These are phyloP conservation scores for Galago senegalensis DNA, from an alignment of 2,797 vertebrate species.

Conservation along the genomic window DNA sequence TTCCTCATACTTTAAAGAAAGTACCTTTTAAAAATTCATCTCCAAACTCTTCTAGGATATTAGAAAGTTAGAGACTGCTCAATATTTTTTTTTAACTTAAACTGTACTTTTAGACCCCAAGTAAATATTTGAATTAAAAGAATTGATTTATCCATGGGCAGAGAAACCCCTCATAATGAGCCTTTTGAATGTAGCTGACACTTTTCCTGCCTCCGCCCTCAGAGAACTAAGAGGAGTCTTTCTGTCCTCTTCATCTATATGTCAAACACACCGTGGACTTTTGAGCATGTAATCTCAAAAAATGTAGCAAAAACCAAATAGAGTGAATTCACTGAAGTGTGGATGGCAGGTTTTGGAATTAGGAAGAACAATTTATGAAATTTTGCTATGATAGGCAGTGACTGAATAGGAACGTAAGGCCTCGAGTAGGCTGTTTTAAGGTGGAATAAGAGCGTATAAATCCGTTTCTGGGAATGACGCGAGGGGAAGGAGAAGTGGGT, in stretches of 20 bases:
- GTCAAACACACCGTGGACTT: background rate
- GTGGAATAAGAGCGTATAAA: background rate
- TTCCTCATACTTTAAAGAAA: slow-evolving; percentile 74
- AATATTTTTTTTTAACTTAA: slow-evolving; percentile 44
- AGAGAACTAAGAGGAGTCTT: background rate
- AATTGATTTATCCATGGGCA: background rate
- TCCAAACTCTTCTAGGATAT: slow-evolving; percentile 37
- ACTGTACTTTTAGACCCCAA: background rate
- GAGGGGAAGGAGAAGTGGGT: background rate
- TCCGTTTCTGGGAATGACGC: background rate
- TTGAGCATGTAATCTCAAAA: background rate
- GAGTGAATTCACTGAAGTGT: background rate
- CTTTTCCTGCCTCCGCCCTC: background rate
- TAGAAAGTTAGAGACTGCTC: slow-evolving; percentile 47
- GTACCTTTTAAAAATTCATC: slow-evolving; percentile 66
- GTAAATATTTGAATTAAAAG: background rate
- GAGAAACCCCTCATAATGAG: background rate
- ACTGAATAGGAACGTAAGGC: background rate
- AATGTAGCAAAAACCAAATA: background rate
- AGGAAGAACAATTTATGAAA: background rate
- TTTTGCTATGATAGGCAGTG: background rate
- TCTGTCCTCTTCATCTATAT: background rate
- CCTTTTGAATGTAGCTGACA: background rate
- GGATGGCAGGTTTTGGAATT: background rate
- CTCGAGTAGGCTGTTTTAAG: background rate